Conservation (phyloP, 2,888 invertebrate genomes). For the Caenorhabditis sp. region DNA sequence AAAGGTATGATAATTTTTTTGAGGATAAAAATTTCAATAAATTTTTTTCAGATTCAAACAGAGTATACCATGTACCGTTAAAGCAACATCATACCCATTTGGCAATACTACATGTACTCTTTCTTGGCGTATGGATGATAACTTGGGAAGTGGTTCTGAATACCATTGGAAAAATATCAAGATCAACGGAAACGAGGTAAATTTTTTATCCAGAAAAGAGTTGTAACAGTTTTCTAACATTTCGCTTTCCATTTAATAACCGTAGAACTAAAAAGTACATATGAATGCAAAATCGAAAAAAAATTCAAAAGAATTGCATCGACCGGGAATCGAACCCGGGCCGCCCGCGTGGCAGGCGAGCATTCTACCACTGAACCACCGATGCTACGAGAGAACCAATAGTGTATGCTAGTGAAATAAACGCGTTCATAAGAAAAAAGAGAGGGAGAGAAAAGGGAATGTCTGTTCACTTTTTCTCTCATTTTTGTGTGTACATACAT, state of each 20-base stretch:
- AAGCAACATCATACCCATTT: slow-evolving; percentile 26
- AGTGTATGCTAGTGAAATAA: background rate
- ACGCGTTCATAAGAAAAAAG: background rate
- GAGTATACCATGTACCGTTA: slow-evolving; percentile 22
- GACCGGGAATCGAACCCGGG: slow-evolving; percentile 70
- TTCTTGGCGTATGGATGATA: slow-evolving; percentile 6
- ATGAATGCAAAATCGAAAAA: background rate
- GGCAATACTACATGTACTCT: slow-evolving; percentile 40
- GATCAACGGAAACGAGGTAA: background rate
- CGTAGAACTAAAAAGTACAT: no score
- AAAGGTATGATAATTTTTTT: slow-evolving; percentile 10
- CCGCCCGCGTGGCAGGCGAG: slow-evolving; percentile 70
- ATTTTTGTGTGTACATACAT: no score
- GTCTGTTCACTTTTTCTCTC: background rate
- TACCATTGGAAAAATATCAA: background rate
- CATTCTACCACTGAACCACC: slow-evolving; percentile 71
- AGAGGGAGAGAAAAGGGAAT: background rate
- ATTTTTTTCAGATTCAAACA: slow-evolving; percentile 28
- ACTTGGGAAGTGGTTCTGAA: background rate
- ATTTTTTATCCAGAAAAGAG: no score
- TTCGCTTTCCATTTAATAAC: no score
- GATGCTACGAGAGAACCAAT: slow-evolving; percentile 26
- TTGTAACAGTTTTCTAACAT: no score
- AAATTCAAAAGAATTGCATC: slow-evolving; percentile 52
- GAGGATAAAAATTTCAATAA: no score